Evolutionary conservation across 2,797 vertebrate species (phyloP).

Genomic region (Allobates femoralis): DNA sequence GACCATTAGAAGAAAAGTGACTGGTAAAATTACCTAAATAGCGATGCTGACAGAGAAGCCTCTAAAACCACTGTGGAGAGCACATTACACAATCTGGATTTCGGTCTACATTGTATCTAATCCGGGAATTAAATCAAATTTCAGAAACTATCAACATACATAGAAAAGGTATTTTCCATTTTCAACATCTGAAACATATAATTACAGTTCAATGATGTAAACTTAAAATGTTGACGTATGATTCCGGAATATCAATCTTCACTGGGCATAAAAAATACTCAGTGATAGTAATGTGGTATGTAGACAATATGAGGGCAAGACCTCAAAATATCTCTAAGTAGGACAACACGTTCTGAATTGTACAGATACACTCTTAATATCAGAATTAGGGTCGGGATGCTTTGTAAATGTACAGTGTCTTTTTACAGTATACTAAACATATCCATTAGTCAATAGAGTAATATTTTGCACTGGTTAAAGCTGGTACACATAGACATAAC

Average conservation of each 20-base stretch:
- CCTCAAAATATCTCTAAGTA: background rate
- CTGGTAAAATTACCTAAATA: constrained; percentile 54
- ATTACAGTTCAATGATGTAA: background rate
- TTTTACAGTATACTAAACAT: no score
- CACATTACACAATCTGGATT: constrained; percentile 50
- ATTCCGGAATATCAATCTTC: background rate
- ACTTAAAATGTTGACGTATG: background rate
- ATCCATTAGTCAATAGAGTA: no score
- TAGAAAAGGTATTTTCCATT: background rate
- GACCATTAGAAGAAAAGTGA: constrained; percentile 26
- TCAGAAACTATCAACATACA: background rate
- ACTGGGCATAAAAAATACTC: background rate
- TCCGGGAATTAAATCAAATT: background rate
- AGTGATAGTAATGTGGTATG: background rate
- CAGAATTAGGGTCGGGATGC: no score
- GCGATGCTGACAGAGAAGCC: constrained; percentile 51
- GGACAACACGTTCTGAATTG: background rate
- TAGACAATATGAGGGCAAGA: background rate
- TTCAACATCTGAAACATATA: background rate
- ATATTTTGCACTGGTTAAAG: no score
- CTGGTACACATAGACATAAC: no score
- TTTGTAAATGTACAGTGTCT: no score
- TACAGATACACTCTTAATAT: no score
- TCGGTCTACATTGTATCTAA: constrained; percentile 15
- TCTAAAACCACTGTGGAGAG: constrained; percentile 54